Evolutionary conservation across 2,113 vertebrate genomes (phyloP).

Genomic region (Cynocephalus volans): DNA sequence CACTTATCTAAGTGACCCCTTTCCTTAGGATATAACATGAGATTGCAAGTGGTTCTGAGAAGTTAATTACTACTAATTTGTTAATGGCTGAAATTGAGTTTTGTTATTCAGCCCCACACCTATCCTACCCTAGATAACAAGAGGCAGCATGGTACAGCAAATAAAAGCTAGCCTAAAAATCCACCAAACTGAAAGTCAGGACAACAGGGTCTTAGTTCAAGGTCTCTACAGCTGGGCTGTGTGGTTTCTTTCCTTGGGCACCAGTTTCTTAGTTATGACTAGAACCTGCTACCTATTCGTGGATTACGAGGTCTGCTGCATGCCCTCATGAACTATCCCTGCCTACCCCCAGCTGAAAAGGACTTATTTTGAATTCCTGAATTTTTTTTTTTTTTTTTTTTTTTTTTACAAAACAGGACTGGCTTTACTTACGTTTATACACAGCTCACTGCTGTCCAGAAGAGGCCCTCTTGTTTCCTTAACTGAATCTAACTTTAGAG

Average conservation of each 20-base stretch:
- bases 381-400: conserved; percentile 30
- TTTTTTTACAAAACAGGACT: conserved; percentile 33
- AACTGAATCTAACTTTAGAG: background rate
- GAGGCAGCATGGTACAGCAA: background rate
- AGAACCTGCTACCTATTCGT: background rate
- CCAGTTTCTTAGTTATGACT: conserved; percentile 18
- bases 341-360: background rate
- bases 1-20: conserved; percentile 48
- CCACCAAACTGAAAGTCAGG: conserved; percentile 10
- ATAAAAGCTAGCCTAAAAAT: conserved; percentile 41
- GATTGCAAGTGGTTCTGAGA: conserved; percentile 52
- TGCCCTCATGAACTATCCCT: background rate
- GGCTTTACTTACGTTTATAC: conserved; percentile 34
- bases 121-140: conserved; percentile 26
- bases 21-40: conserved; percentile 40
- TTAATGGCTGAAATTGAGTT: conserved; percentile 54
- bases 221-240: background rate
- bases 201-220: background rate
- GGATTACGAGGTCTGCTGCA: background rate
- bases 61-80: conserved; percentile 68
- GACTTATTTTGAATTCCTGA: conserved; percentile 33
- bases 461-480: background rate
- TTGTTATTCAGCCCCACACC: conserved; percentile 1
- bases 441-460: background rate
- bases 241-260: conserved; percentile 27